Evolutionary conservation across 1,140 invertebrate genomes (phyloP).

Genomic region (Venturia canescens): DNA sequence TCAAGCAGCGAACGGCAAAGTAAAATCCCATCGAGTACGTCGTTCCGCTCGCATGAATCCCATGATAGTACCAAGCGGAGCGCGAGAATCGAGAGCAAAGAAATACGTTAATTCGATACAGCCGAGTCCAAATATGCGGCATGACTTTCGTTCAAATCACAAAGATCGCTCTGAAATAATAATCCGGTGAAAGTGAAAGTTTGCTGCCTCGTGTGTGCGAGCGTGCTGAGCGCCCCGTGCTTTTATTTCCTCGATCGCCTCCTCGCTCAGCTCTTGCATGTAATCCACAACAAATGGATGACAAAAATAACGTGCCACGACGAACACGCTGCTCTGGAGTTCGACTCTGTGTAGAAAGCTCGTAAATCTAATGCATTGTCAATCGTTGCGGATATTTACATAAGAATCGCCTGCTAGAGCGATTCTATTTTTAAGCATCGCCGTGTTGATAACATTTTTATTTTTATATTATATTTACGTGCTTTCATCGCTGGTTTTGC

Average conservation of each 20-base stretch:
- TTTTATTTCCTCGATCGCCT: constrained; percentile 17
- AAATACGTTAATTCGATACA: not conserved
- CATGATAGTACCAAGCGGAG: constrained; percentile 27
- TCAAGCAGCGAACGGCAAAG: not conserved
- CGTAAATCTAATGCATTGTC: constrained; percentile 1
- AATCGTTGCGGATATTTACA: too few relatives aligned
- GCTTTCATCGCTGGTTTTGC: too few relatives aligned
- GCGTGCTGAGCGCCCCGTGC: not conserved
- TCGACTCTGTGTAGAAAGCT: constrained; percentile 6
- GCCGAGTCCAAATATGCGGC: constrained; percentile 5
- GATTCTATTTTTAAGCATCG: too few relatives aligned
- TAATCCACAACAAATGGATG: constrained; percentile 1
- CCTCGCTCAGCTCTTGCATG: not conserved
- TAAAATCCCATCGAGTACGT: constrained; percentile 43
- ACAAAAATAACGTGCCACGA: constrained; percentile 4
- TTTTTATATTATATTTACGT: too few relatives aligned
- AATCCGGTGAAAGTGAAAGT: constrained; percentile 23
- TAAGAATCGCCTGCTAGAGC: too few relatives aligned
- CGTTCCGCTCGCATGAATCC: constrained; percentile 45
- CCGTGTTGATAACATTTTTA: not conserved
- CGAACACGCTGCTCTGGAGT: not conserved
- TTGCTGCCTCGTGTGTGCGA: not conserved
- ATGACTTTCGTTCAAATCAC: constrained; percentile 11
- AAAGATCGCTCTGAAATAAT: constrained; percentile 1
- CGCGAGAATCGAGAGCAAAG: constrained; percentile 7